phyloP scores from a whole-genome alignment of 2,113 vertebrate species.

The Microcebus griseorufus region DNA sequence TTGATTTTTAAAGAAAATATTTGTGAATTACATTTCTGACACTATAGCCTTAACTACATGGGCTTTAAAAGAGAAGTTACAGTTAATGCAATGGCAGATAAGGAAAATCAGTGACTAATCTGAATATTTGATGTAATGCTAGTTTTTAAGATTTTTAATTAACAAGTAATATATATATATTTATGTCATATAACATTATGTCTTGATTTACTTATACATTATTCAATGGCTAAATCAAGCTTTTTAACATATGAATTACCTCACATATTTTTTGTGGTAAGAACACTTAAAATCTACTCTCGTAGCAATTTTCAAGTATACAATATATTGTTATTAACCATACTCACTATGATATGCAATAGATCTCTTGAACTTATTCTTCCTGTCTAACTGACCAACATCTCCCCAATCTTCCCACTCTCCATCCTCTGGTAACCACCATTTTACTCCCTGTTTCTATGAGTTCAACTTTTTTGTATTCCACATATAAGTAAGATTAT shows the following conservation, averaged over 20 bases:
- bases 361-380: neutral
- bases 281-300: neutral
- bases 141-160: neutral
- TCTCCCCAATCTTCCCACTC: too few species aligned
- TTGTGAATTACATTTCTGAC: neutral
- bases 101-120: neutral
- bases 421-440: neutral
- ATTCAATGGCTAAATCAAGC: neutral
- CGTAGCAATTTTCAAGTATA: neutral
- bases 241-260: neutral
- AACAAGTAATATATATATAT: neutral
- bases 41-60: neutral
- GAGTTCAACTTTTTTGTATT: too few species aligned
- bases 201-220: neutral
- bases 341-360: too few species aligned
- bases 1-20: constrained; percentile 25
- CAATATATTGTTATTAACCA: neutral
- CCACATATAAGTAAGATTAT: too few species aligned
- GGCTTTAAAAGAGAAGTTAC: neutral
- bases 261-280: neutral
- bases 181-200: neutral
- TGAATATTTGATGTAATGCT: neutral
- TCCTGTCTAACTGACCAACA: neutral
- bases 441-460: neutral
- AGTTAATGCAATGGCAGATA: neutral